These are phyloP conservation scores for Recurvirostra avosetta DNA, from an alignment of 2,113 vertebrate species.

Conservation along the genomic window DNA sequence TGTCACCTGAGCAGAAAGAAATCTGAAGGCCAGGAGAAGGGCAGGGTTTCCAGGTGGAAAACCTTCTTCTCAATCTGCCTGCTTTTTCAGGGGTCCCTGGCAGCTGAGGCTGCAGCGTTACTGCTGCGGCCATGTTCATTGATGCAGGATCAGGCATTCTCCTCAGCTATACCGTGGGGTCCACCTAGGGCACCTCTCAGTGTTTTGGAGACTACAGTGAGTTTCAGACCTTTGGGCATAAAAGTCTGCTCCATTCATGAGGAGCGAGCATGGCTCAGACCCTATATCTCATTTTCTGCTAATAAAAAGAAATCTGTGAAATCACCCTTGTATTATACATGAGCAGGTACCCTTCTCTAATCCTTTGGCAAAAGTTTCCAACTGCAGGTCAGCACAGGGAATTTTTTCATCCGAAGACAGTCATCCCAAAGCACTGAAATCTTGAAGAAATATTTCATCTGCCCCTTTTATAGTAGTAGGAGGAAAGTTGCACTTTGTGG, in stretches of 20 bases:
- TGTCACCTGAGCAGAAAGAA: not conserved
- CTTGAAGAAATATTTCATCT: not conserved
- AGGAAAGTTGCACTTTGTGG: not conserved
- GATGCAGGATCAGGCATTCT: not conserved
- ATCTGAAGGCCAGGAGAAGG: not conserved
- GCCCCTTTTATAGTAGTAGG: not conserved
- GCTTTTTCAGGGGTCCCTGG: not conserved
- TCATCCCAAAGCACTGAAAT: not conserved
- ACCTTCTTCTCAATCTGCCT: not conserved
- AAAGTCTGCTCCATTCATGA: not conserved
- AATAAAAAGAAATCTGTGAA: not conserved
- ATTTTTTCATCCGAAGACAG: not conserved
- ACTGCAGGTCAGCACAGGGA: not conserved
- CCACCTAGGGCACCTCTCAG: not conserved
- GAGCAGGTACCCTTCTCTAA: not conserved
- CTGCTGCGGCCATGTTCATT: accelerated
- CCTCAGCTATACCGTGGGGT: not conserved
- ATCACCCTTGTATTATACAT: not conserved
- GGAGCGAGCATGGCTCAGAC: not conserved
- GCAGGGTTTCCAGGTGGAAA: not conserved
- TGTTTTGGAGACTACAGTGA: not conserved
- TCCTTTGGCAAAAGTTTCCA: not conserved
- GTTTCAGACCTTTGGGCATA: not conserved
- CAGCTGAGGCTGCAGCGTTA: not conserved
- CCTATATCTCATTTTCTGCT: not conserved